These are phyloP conservation scores for Andrena marginata DNA, from an alignment of 2,888 invertebrate genomes.

Conservation along the genomic window DNA sequence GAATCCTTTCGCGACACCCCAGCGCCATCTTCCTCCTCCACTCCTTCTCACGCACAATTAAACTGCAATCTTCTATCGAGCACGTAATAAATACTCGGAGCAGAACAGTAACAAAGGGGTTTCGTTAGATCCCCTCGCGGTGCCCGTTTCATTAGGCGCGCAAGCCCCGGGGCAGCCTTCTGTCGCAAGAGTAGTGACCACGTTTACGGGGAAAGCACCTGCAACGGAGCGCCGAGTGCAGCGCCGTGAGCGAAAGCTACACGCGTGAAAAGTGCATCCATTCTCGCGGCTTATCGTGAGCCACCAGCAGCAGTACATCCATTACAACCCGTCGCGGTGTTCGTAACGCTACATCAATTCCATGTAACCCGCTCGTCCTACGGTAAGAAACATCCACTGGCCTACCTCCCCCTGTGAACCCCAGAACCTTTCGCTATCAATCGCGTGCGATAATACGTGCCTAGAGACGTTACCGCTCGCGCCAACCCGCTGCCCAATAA, in stretches of 20 bases:
- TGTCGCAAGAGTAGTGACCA: conserved; percentile 50
- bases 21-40: too few species aligned
- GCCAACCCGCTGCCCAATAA: conserved; percentile 7
- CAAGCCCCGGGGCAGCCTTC: background rate
- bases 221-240: conserved; percentile 30
- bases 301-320: conserved; percentile 60
- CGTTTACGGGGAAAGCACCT: conserved; percentile 50
- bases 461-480: conserved; percentile 2
- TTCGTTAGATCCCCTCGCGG: background rate
- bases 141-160: conserved; percentile 20
- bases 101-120: background rate
- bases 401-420: conserved; percentile 22
- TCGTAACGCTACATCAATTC: conserved; percentile 62
- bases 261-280: conserved; percentile 62
- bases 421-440: conserved; percentile 50
- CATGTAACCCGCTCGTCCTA: conserved; percentile 48
- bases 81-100: background rate
- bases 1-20: too few species aligned
- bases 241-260: conserved; percentile 53
- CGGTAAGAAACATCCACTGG: conserved; percentile 36
- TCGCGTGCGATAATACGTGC: conserved; percentile 37
- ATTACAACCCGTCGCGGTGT: conserved; percentile 52
- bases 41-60: too few species aligned
- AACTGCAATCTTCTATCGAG: too few species aligned
- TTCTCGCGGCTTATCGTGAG: conserved; percentile 55